phyloP scores from a whole-genome alignment of 2,888 invertebrate species.

The Cinara cedri region DNA sequence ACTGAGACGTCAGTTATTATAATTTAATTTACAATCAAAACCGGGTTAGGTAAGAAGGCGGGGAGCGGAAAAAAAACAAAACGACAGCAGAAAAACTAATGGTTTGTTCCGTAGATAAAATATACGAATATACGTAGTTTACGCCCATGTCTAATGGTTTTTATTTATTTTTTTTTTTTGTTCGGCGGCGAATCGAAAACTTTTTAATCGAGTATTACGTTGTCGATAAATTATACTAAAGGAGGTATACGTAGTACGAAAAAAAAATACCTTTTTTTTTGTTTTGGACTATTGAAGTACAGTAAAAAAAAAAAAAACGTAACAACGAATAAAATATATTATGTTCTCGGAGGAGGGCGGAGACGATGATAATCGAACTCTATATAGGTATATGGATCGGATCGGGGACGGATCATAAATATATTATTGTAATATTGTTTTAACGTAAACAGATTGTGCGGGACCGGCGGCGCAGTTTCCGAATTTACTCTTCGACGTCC shows the following conservation, averaged over 20 bases:
- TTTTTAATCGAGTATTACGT: constrained; percentile 46
- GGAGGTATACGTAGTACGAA: constrained; percentile 6
- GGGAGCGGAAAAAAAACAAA: neutral
- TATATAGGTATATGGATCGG: neutral
- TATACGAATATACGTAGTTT: constrained; percentile 10
- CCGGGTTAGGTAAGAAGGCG: neutral
- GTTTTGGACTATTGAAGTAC: neutral
- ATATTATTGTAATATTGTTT: too few species aligned
- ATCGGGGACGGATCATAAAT: neutral
- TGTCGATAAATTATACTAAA: constrained; percentile 44
- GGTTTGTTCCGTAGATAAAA: constrained; percentile 32
- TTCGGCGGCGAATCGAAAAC: constrained; percentile 31
- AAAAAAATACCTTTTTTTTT: neutral
- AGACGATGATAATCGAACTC: neutral
- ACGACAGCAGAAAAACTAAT: constrained; percentile 4
- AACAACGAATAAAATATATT: neutral
- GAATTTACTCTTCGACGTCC: too few species aligned
- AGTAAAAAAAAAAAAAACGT: neutral
- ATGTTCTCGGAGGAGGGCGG: too few species aligned
- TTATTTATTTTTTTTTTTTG: neutral
- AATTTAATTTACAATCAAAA: constrained; percentile 32
- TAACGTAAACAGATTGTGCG: too few species aligned
- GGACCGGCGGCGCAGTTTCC: too few species aligned
- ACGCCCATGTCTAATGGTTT: too few species aligned
- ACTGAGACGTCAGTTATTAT: constrained; percentile 10